These are phyloP conservation scores for Rissa tridactyla DNA, from an alignment of 2,113 vertebrate genomes.

Conservation along the genomic window DNA sequence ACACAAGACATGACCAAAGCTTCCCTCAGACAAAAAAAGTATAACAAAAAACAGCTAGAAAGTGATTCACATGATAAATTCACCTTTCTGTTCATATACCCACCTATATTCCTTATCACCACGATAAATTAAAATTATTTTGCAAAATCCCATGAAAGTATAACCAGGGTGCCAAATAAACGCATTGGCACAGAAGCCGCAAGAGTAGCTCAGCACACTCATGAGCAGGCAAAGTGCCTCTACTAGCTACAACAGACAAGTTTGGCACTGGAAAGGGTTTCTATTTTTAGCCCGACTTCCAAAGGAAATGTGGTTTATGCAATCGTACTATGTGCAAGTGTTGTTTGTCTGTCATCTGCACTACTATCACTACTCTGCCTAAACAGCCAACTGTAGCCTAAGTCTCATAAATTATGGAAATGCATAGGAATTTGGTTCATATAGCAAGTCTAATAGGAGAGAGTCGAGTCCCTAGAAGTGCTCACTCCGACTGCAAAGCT, in stretches of 20 bases:
- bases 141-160: not conserved
- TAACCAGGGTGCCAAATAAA: not conserved
- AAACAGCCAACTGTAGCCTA: not conserved
- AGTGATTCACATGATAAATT: not conserved
- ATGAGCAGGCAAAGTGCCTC: not conserved
- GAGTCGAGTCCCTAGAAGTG: not conserved
- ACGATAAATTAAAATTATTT: not conserved
- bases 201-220: not conserved
- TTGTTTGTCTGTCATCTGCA: not conserved
- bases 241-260: not conserved
- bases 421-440: not conserved
- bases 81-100: not conserved
- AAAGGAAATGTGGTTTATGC: not conserved
- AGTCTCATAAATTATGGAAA: not conserved
- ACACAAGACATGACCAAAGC: not conserved
- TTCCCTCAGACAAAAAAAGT: not conserved
- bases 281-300: slow-evolving; percentile 15
- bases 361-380: not conserved
- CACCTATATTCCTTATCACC: not conserved
- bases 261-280: not conserved
- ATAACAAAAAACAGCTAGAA: not conserved
- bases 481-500: not conserved
- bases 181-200: not conserved
- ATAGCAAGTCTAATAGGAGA: not conserved
- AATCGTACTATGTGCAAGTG: rapidly evolving